Conservation (phyloP, 2,888 invertebrate species). For the Cryptophagus acutangulus region DNA sequence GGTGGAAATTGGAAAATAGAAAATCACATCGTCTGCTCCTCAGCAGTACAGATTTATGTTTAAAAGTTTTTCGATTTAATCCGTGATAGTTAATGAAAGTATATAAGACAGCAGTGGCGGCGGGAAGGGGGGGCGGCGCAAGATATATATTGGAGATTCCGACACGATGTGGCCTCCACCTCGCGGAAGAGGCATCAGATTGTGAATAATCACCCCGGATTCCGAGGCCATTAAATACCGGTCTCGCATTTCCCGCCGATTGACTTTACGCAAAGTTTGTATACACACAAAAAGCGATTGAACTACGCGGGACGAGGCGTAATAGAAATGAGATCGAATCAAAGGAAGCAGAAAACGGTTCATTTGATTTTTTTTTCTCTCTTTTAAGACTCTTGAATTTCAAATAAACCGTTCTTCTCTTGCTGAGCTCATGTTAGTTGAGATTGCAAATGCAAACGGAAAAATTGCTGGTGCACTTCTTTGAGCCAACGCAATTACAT, state of each 20-base stretch:
- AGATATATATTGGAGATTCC: too few species aligned
- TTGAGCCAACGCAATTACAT: too few species aligned
- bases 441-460: slow-evolving; percentile 20
- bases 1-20: slow-evolving; percentile 33
- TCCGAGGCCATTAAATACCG: slow-evolving; percentile 39
- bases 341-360: slow-evolving; percentile 38
- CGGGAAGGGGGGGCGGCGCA: too few species aligned
- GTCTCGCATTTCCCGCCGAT: slow-evolving; percentile 37
- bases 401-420: slow-evolving; percentile 18
- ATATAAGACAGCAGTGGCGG: too few species aligned
- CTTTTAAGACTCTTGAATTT: slow-evolving; percentile 22
- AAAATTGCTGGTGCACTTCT: too few species aligned
- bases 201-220: slow-evolving; percentile 43
- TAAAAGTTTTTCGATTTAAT: slow-evolving; percentile 41
- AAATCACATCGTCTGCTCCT: slow-evolving; percentile 33
- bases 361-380: slow-evolving; percentile 39
- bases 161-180: slow-evolving; percentile 10
- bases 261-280: slow-evolving; percentile 42
- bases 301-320: slow-evolving; percentile 31
- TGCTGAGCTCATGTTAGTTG: slow-evolving; percentile 12
- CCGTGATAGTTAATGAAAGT: slow-evolving; percentile 37
- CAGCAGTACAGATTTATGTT: slow-evolving; percentile 37
- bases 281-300: slow-evolving; percentile 41
- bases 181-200: slow-evolving; percentile 34
- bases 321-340: slow-evolving; percentile 41